Percentiles rank a stretch among this genome's conserved stretches.
Evolutionary conservation across 1,140 invertebrate genomes (phyloP).

Genomic region (Euglossa dilemma): DNA sequence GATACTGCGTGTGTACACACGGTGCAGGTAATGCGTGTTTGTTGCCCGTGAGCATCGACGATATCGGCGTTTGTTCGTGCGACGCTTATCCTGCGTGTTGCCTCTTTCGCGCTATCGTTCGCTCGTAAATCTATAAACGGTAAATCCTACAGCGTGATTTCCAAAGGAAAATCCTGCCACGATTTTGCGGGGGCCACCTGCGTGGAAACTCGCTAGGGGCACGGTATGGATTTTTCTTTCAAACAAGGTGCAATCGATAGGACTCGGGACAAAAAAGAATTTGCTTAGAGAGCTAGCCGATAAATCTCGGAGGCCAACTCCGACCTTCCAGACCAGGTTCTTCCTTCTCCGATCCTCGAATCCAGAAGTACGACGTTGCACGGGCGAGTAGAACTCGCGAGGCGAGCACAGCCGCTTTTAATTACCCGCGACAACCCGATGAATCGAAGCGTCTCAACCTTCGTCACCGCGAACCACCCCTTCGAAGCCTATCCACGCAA

Average conservation of each 20-base stretch:
- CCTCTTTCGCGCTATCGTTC: slow-evolving; percentile 53
- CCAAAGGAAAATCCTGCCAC: slow-evolving; percentile 29
- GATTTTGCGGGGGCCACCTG: slow-evolving; percentile 1
- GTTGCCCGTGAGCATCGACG: slow-evolving; percentile 54
- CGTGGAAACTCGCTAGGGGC: not conserved
- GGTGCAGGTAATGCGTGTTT: slow-evolving; percentile 64
- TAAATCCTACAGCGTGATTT: slow-evolving; percentile 70
- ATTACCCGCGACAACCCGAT: not conserved
- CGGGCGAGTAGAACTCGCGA: too few relatives aligned
- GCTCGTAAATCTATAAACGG: slow-evolving; percentile 72
- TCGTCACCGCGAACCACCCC: not conserved
- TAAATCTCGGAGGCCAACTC: not conserved
- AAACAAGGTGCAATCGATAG: not conserved
- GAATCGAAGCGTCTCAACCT: not conserved
- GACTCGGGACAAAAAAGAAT: not conserved
- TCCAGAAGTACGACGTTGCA: too few relatives aligned
- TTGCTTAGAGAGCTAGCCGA: too few relatives aligned
- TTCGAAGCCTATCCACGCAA: not conserved
- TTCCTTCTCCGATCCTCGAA: not conserved
- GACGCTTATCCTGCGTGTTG: slow-evolving; percentile 61
- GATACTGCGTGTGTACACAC: slow-evolving; percentile 53
- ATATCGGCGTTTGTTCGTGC: slow-evolving; percentile 67
- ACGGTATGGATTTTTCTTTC: not conserved
- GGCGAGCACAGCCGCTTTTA: not conserved
- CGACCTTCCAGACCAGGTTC: not conserved